Evolutionary conservation across 2,888 invertebrate genomes (phyloP).

Genomic region (Macrostomum cliftonense): DNA sequence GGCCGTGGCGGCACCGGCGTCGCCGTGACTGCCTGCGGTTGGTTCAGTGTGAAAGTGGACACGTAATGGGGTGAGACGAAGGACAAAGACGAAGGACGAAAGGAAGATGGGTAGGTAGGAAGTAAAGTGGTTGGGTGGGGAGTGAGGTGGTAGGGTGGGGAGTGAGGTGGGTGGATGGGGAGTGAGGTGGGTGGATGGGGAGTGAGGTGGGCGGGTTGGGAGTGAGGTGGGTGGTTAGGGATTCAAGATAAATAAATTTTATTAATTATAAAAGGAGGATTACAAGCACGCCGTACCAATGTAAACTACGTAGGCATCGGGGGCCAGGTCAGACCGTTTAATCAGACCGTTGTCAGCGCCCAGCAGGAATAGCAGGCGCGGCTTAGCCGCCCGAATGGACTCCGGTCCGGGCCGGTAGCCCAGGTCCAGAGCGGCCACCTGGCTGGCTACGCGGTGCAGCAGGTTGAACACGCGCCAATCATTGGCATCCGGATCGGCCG

Average conservation of each 20-base stretch:
- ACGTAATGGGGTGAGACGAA: too few relatives aligned
- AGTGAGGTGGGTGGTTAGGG: too few relatives aligned
- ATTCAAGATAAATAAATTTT: too few relatives aligned
- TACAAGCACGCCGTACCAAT: conserved; percentile 12
- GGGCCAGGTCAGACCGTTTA: conserved; percentile 54
- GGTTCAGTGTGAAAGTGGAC: conserved; percentile 12
- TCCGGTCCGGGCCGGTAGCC: conserved; percentile 64
- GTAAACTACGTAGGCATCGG: conserved; percentile 68
- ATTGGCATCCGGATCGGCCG: conserved; percentile 13
- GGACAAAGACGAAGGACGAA: too few relatives aligned
- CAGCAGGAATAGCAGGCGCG: conserved; percentile 65
- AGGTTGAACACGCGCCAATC: conserved; percentile 72
- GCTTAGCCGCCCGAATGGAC: conserved; percentile 44
- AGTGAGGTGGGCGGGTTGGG: too few relatives aligned
- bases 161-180: too few relatives aligned
- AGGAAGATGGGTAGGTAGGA: too few relatives aligned
- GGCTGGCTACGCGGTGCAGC: conserved; percentile 56
- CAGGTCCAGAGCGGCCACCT: conserved; percentile 77
- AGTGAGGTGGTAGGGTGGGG: too few relatives aligned
- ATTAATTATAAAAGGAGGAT: too few relatives aligned
- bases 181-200: too few relatives aligned
- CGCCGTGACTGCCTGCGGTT: conserved; percentile 71
- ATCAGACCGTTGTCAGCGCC: conserved; percentile 79
- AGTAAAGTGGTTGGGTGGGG: too few relatives aligned
- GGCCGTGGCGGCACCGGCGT: conserved; percentile 71